Evolutionary conservation across 2,113 vertebrate species (phyloP).

Genomic region (Coreoperca whiteheadi): DNA sequence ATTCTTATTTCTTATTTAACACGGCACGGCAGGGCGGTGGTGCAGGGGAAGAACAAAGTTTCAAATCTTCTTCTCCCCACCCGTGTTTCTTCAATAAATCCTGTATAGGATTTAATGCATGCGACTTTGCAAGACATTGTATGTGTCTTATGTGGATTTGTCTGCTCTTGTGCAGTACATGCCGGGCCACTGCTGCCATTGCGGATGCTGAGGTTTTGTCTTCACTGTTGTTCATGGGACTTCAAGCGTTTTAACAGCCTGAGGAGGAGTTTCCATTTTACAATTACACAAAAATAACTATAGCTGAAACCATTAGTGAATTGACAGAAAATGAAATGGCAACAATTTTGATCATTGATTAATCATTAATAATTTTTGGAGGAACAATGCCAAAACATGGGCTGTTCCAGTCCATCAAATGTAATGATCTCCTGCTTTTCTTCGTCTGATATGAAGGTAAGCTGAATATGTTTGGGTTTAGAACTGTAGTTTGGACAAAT

Average conservation of each 20-base stretch:
- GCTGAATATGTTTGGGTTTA: not conserved
- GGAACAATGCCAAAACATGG: too few species aligned
- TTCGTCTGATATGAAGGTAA: not conserved
- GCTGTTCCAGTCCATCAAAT: not conserved
- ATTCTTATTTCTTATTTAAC: slow-evolving; percentile 41
- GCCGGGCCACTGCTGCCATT: not conserved
- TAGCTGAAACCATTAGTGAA: not conserved
- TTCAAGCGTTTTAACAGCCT: not conserved
- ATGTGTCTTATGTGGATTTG: not conserved
- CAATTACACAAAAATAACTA: not conserved
- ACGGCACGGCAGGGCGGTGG: slow-evolving; percentile 13
- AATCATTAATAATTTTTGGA: too few species aligned
- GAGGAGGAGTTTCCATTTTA: not conserved
- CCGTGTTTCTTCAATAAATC: not conserved
- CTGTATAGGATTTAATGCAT: not conserved
- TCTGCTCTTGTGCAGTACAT: not conserved
- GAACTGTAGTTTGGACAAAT: not conserved
- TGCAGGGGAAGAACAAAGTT: slow-evolving; percentile 26
- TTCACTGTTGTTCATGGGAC: not conserved
- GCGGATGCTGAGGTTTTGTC: not conserved
- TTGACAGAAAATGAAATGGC: not conserved
- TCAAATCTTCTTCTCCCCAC: slow-evolving; percentile 1
- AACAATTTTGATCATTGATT: not conserved
- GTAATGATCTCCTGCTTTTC: not conserved
- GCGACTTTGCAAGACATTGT: not conserved